Evolutionary conservation across 2,113 vertebrate genomes (phyloP).

Genomic region (Cottus gobio): DNA sequence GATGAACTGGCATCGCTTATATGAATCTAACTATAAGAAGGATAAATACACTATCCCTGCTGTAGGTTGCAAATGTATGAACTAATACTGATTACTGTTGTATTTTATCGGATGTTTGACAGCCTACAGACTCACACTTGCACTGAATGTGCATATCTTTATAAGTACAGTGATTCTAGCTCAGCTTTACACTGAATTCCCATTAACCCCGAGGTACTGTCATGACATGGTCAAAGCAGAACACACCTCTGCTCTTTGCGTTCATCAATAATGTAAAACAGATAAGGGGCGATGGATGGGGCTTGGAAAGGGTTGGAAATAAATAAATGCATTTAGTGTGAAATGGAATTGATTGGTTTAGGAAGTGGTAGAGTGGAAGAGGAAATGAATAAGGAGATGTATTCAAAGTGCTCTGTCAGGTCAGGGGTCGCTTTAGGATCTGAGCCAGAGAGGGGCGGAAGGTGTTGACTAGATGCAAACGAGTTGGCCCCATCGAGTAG

Average conservation of each 20-base stretch:
- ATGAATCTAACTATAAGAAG: not conserved
- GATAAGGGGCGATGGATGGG: not conserved
- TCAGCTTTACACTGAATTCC: slow-evolving; percentile 48
- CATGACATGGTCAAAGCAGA: slow-evolving; percentile 18
- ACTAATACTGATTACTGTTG: not conserved
- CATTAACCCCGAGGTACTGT: slow-evolving; percentile 41
- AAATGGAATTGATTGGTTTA: not conserved
- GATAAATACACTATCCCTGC: not conserved
- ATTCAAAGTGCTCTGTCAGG: slow-evolving; percentile 30
- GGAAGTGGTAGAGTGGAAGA: not conserved
- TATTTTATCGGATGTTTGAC: slow-evolving; percentile 12
- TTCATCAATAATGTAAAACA: slow-evolving; percentile 68
- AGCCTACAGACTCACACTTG: slow-evolving; percentile 31
- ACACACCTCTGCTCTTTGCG: slow-evolving; percentile 42
- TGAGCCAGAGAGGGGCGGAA: slow-evolving; percentile 56
- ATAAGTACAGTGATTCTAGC: not conserved
- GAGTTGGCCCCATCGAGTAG: slow-evolving; percentile 71
- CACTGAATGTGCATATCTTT: slow-evolving; percentile 1
- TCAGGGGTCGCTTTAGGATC: slow-evolving; percentile 52
- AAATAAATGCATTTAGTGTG: not conserved
- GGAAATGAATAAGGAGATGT: slow-evolving; percentile 28
- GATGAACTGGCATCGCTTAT: not conserved
- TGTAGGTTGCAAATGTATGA: slow-evolving; percentile 1
- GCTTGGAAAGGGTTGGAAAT: not conserved
- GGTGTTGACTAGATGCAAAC: slow-evolving; percentile 83